Base-by-base conservation (phyloP, 2,888 invertebrate genomes). In the Microplitis deprimator region DNA sequence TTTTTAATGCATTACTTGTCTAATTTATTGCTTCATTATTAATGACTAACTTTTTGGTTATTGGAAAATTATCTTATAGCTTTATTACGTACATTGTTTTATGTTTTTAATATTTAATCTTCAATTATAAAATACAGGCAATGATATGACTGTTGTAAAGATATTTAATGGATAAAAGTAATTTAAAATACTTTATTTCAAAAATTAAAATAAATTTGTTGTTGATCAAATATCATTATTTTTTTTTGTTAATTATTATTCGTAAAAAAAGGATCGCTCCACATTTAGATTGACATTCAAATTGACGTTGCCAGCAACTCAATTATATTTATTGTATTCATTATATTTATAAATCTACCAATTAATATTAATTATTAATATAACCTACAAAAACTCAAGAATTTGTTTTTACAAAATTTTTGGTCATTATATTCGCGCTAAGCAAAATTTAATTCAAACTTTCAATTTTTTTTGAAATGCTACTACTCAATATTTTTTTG, bases 231-330 rank as follows among this genome's bases (percentile, higher is more conserved):
- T 50, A 5, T 50, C 13, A 50, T 50, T 10, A 50, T 50, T 50
- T 13, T 29, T 29, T 29, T 29, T 50, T 13, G 5, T 50, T 50
- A 50, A 4, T 50, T 50, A 10, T 50, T 10, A 1, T 50, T 50
- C 50, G 50, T 50, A 50, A 50, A 50, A 50, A 50, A 50, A 50
- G 10, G 50, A 50, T 50, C 50, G 50, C 50, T 50, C 50, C 50
- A 50, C 50, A 50, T 3, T 50, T 50, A 50, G 50, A 13, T 50
- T 50, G 50, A 50, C 50, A 13, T 50, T 50, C 6, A 50, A 50
- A 50, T 50, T 50, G 50, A 50, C 50, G 50, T 50, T 50, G 50
- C 50, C 50, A 50, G 50, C 50, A 50, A 50, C 50, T 50, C 50
- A 50, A 50, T 50, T 50, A 5, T 13, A 13, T 50, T 13, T 13